Percentiles rank a stretch among this genome's conserved stretches.
These are phyloP conservation scores for Eupithecia subumbrata DNA, from an alignment of 2,888 invertebrate species.

Conservation along the genomic window DNA sequence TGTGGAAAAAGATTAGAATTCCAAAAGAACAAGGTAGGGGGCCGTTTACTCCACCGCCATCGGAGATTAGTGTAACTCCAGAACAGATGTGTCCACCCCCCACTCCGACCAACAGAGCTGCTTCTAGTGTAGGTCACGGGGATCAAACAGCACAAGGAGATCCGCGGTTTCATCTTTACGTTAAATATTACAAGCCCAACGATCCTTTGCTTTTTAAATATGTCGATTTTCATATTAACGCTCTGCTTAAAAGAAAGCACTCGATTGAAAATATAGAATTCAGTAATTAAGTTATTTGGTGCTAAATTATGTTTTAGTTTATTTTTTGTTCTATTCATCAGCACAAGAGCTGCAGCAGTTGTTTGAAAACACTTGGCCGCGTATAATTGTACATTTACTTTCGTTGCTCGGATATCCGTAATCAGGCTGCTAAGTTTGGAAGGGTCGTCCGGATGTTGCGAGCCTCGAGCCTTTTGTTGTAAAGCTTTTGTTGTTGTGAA, in stretches of 20 bases:
- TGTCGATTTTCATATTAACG: constrained; percentile 73
- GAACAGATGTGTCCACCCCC: constrained; percentile 46
- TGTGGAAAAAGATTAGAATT: constrained; percentile 68
- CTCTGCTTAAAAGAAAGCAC: constrained; percentile 62
- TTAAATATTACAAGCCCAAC: constrained; percentile 72
- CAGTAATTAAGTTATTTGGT: constrained; percentile 43
- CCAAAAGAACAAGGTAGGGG: constrained; percentile 59
- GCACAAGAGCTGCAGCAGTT: constrained; percentile 50
- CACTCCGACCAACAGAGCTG: constrained; percentile 45
- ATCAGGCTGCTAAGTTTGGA: constrained; percentile 83
- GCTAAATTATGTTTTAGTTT: background rate
- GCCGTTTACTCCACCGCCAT: constrained; percentile 60
- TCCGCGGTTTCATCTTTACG: constrained; percentile 73
- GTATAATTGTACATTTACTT: constrained; percentile 75
- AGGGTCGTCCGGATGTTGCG: constrained; percentile 83
- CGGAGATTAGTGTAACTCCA: constrained; percentile 33
- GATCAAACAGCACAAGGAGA: constrained; percentile 53
- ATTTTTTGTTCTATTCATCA: constrained; percentile 35
- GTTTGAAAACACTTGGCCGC: constrained; percentile 62
- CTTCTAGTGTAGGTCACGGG: constrained; percentile 46
- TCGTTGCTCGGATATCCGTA: constrained; percentile 83
- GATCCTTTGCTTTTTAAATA: constrained; percentile 74
- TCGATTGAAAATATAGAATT: constrained; percentile 64
- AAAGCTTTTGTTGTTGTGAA: constrained; percentile 83
- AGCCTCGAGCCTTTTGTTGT: constrained; percentile 83